Evolutionary conservation across 23 tunicate genomes (phyloP).

Genomic region (Halocynthia roretzi): DNA sequence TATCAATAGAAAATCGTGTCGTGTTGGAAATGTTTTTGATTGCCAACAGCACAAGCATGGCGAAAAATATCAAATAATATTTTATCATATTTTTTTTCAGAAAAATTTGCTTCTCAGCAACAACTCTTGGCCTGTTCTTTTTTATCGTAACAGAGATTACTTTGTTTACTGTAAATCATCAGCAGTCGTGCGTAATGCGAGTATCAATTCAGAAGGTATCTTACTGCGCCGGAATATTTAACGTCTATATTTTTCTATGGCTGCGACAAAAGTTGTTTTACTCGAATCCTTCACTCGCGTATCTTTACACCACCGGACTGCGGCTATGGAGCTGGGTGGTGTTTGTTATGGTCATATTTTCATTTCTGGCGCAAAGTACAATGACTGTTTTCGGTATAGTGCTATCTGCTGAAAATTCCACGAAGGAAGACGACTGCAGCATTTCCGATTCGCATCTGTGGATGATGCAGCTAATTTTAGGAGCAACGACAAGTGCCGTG

Average conservation of each 20-base stretch:
- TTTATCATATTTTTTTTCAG: slow-evolving; percentile 9
- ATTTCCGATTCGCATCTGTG: slow-evolving; percentile 13
- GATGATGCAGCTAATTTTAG: slow-evolving; percentile 21
- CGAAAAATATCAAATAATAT: no score
- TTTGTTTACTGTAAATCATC: neutral
- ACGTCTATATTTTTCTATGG: slow-evolving; percentile 67
- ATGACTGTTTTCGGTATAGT: slow-evolving; percentile 23
- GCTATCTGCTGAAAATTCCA: slow-evolving; percentile 6
- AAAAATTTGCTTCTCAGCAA: slow-evolving; percentile 9
- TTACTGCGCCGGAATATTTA: slow-evolving; percentile 34
- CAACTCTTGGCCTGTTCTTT: slow-evolving; percentile 3
- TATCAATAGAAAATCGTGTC: no score
- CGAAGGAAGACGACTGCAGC: neutral
- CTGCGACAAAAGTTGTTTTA: slow-evolving; percentile 68
- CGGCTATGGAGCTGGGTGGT: slow-evolving; percentile 22
- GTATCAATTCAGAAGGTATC: slow-evolving; percentile 27
- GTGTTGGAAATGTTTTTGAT: no score
- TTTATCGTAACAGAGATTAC: slow-evolving; percentile 7
- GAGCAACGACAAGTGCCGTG: slow-evolving; percentile 13
- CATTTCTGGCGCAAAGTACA: slow-evolving; percentile 16
- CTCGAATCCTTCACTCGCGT: slow-evolving; percentile 37
- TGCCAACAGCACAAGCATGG: no score
- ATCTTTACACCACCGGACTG: slow-evolving; percentile 33
- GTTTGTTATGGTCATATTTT: slow-evolving; percentile 9
- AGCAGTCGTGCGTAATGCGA: slow-evolving; percentile 13